Percentiles rank a stretch among this genome's conserved stretches.
Evolutionary conservation across 2,888 invertebrate species (phyloP).

Genomic region (Drosophila neotestacea): DNA sequence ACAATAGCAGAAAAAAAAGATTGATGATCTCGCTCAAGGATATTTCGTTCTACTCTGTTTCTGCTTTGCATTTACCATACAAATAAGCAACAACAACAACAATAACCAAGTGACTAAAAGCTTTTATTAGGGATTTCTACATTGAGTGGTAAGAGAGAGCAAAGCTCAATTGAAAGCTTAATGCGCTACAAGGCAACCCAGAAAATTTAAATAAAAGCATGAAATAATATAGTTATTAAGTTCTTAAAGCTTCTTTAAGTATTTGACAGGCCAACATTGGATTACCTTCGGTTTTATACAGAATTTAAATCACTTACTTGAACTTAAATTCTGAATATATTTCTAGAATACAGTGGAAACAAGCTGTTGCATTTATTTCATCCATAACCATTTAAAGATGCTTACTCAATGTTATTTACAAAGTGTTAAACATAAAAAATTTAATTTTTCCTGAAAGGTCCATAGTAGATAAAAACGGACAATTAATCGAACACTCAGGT

Average conservation of each 20-base stretch:
- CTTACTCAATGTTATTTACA: too few species aligned
- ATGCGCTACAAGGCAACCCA: constrained; percentile 3
- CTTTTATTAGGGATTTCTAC: constrained; percentile 17
- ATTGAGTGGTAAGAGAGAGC: constrained; percentile 9
- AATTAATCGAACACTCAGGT: too few species aligned
- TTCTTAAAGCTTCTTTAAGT: neutral
- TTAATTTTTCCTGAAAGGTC: too few species aligned
- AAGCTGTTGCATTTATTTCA: too few species aligned
- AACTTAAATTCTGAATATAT: too few species aligned
- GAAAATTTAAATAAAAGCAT: neutral
- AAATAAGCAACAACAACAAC: constrained; percentile 10
- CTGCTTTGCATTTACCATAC: constrained; percentile 14
- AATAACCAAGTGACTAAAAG: constrained; percentile 12
- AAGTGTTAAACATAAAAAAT: too few species aligned
- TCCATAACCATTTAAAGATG: too few species aligned
- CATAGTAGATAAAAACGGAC: too few species aligned
- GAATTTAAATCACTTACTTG: too few species aligned
- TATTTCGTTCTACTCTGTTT: constrained; percentile 52
- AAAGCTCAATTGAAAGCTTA: constrained; percentile 11
- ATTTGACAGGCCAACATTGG: too few species aligned
- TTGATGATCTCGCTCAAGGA: constrained; percentile 84
- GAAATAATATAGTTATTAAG: neutral
- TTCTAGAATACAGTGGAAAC: too few species aligned
- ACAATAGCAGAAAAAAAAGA: constrained; percentile 67
- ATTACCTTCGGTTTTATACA: too few species aligned